A percentile compares a stretch with the other conserved stretches of the same genome.
phyloP scores from a whole-genome alignment of 2,797 vertebrate genomes.

The Pseudomugil gertrudae region DNA sequence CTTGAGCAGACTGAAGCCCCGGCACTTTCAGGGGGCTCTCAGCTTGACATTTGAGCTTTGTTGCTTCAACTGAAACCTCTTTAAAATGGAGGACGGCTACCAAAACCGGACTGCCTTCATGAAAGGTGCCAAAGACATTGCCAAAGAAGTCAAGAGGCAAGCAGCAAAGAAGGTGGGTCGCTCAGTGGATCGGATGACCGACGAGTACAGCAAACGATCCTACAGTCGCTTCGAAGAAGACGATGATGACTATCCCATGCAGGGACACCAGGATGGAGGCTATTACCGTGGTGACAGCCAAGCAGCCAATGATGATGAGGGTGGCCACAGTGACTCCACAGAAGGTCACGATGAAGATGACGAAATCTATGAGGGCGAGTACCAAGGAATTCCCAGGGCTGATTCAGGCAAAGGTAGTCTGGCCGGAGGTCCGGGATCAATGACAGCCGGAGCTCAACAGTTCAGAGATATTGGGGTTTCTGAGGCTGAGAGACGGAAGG shows the following conservation, averaged over 20 bases:
- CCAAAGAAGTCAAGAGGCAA: slow-evolving; percentile 94
- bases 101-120: slow-evolving; percentile 95
- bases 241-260: slow-evolving; percentile 85
- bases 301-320: slow-evolving; percentile 87
- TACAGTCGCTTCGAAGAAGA: slow-evolving; percentile 95
- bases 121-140: slow-evolving; percentile 96
- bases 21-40: slow-evolving; percentile 28
- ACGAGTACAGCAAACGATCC: slow-evolving; percentile 93
- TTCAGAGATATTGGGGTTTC: slow-evolving; percentile 80
- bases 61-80: slow-evolving; percentile 32
- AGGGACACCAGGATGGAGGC: slow-evolving; percentile 79
- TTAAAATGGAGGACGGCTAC: slow-evolving; percentile 92
- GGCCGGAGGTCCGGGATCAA: slow-evolving; percentile 63
- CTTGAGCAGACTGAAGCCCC: slow-evolving; percentile 31
- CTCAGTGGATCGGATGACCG: slow-evolving; percentile 87
- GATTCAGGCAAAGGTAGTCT: slow-evolving; percentile 87
- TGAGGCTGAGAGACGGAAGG: slow-evolving; percentile 88
- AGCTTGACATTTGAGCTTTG: slow-evolving; percentile 15
- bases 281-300: slow-evolving; percentile 86
- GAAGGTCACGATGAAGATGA: slow-evolving; percentile 97
- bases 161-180: slow-evolving; percentile 91
- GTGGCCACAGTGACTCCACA: slow-evolving; percentile 92
- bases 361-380: slow-evolving; percentile 97
- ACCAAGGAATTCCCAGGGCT: slow-evolving; percentile 94
- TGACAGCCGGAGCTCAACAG: slow-evolving; percentile 70